phyloP scores from a whole-genome alignment of 92 coral and sea anemone genomes.

The Actinostola sp. region DNA sequence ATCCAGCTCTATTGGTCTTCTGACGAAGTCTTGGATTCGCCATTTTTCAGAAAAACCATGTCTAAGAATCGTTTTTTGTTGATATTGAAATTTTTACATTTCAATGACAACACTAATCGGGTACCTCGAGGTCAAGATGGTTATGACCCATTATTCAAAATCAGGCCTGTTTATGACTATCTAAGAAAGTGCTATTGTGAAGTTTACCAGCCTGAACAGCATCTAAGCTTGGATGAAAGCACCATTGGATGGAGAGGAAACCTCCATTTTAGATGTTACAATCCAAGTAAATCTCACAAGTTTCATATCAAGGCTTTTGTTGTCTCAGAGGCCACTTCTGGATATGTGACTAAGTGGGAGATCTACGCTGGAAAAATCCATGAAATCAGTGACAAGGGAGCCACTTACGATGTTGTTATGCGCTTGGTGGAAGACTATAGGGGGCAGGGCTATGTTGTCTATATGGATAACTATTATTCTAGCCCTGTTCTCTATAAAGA shows the following conservation, averaged over 20 bases:
- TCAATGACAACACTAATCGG: constrained; percentile 42
- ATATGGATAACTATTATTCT: constrained; percentile 37
- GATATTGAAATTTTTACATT: constrained; percentile 65
- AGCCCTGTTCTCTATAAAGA: constrained; percentile 25
- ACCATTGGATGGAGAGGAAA: constrained; percentile 72
- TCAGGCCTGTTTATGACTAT: constrained; percentile 47
- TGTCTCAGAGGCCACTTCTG: constrained; percentile 42
- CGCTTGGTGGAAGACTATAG: constrained; percentile 11
- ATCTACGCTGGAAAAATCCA: constrained; percentile 67
- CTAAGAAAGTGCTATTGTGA: no score
- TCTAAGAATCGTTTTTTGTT: constrained; percentile 50
- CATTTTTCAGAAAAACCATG: constrained; percentile 56
- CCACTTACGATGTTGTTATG: constrained; percentile 9
- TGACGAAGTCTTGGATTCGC: no score
- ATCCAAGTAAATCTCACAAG: constrained; percentile 64
- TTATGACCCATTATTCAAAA: constrained; percentile 46
- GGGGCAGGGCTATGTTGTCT: constrained; percentile 19
- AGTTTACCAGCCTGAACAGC: constrained; percentile 38
- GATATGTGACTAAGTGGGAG: constrained; percentile 42
- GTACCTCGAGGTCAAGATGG: constrained; percentile 50
- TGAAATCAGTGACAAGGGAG: constrained; percentile 1
- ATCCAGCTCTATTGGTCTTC: no score
- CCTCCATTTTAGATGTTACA: constrained; percentile 58
- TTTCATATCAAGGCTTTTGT: constrained; percentile 70
- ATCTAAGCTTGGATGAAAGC: constrained; percentile 68